Percentiles rank a stretch among this genome's conserved stretches.
These are phyloP conservation scores for Thymallus thymallus DNA, from an alignment of 2,113 vertebrate species.

Conservation along the genomic window DNA sequence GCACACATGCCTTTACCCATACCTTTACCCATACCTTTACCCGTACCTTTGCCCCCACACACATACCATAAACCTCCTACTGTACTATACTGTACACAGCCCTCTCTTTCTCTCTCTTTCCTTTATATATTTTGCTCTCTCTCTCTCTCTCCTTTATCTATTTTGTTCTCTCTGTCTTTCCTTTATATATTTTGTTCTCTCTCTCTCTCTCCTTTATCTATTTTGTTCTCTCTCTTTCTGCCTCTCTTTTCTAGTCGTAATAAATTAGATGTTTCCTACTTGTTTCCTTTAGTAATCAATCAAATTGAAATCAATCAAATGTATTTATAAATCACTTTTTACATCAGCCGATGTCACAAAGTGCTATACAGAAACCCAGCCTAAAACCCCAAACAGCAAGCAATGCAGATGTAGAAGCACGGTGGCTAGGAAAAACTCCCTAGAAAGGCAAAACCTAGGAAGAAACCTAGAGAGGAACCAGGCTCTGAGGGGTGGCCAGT, in stretches of 20 bases:
- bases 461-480: too few species aligned
- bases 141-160: not conserved
- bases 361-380: too few species aligned
- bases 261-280: not conserved
- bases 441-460: too few species aligned
- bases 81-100: not conserved
- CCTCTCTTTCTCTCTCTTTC: slow-evolving; percentile 2
- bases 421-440: too few species aligned
- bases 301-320: too few species aligned
- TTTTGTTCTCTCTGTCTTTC: slow-evolving; percentile 26
- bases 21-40: not conserved
- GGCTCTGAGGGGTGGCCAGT: too few species aligned
- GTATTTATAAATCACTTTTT: too few species aligned
- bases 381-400: too few species aligned
- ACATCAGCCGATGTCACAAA: too few species aligned
- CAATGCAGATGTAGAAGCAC: too few species aligned
- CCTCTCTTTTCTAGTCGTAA: not conserved
- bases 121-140: too few species aligned
- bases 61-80: not conserved
- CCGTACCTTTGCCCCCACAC: not conserved
- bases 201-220: not conserved
- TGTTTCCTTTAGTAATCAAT: slow-evolving; percentile 24
- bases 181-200: too few species aligned
- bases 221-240: slow-evolving; percentile 23
- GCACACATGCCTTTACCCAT: not conserved